Evolutionary conservation across 2,797 vertebrate species (phyloP).

Genomic region (Merluccius polli): DNA sequence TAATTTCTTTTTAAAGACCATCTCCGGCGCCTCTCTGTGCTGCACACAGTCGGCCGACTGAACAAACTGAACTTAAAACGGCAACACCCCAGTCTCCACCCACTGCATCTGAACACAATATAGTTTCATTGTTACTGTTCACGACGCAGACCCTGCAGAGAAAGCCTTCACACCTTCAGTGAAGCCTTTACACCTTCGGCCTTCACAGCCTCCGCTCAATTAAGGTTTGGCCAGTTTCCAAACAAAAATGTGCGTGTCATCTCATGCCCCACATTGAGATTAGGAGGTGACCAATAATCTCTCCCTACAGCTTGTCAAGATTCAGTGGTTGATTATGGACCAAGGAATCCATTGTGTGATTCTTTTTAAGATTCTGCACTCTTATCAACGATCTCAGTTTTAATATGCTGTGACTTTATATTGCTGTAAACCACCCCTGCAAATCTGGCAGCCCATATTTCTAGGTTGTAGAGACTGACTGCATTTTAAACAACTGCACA

Average conservation of each 20-base stretch:
- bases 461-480: slow-evolving; percentile 1
- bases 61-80: neutral
- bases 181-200: no score
- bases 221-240: neutral
- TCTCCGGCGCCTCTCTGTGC: neutral
- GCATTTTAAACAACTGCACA: slow-evolving; percentile 28
- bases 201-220: neutral
- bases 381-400: neutral
- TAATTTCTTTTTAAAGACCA: neutral
- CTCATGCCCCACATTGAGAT: neutral
- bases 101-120: no score
- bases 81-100: neutral
- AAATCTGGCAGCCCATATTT: slow-evolving; percentile 16
- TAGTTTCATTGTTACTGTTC: no score
- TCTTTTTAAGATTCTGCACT: neutral
- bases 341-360: neutral
- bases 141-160: neutral
- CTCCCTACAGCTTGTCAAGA: neutral
- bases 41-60: neutral
- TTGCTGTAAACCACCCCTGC: slow-evolving; percentile 6
- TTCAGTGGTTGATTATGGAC: neutral
- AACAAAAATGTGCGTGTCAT: neutral
- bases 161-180: neutral
- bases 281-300: neutral
- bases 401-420: neutral